A percentile compares a stretch with the other conserved stretches of the same genome.
These are phyloP conservation scores for Oxyura jamaicensis DNA, from an alignment of 2,113 vertebrate species.

Conservation along the genomic window DNA sequence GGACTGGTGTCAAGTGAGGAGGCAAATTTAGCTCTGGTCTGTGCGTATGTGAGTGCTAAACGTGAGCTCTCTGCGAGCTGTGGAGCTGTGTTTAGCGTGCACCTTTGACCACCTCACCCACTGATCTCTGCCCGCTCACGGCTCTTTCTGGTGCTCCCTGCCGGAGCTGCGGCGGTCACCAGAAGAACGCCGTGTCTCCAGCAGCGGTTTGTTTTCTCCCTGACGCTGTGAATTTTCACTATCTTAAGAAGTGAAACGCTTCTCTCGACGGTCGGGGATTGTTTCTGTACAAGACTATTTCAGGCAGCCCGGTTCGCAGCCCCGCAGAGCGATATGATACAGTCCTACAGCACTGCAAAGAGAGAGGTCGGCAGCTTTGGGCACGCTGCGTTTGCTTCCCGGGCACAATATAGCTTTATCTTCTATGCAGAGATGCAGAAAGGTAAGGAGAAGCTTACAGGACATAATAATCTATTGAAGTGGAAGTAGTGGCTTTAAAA, in stretches of 20 bases:
- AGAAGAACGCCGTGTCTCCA: accelerated
- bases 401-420: background rate
- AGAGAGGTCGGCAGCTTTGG: background rate
- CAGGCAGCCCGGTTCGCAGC: background rate
- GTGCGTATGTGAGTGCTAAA: background rate
- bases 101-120: slow-evolving; percentile 29
- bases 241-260: background rate
- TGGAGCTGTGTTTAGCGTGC: background rate
- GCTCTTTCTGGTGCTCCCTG: background rate
- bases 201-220: accelerated
- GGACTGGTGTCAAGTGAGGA: background rate
- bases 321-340: background rate
- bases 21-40: background rate
- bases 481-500: background rate
- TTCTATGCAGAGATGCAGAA: background rate
- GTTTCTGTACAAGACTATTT: background rate
- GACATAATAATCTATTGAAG: background rate
- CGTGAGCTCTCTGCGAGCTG: background rate
- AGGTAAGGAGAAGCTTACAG: background rate
- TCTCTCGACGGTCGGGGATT: background rate
- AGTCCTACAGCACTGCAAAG: background rate
- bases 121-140: background rate
- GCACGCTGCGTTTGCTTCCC: background rate
- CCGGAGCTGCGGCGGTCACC: background rate
- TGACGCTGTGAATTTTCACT: background rate